Conservation (phyloP, 2,888 invertebrate species). For the Corythucha ciliata region DNA sequence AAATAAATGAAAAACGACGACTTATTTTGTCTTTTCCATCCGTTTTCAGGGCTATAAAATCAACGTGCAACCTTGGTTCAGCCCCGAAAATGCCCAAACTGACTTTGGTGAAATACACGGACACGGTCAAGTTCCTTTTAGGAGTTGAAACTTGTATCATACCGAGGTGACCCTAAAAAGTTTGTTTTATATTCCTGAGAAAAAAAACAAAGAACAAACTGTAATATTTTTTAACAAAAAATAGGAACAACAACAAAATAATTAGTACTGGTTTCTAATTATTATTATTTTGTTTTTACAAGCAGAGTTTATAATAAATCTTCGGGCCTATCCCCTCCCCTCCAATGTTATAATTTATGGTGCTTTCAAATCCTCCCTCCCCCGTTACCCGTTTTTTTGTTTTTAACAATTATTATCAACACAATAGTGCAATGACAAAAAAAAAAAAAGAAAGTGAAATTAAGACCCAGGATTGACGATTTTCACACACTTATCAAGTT, state of each 20-base stretch:
- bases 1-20: constrained; percentile 39
- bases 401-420: no score
- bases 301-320: constrained; percentile 5
- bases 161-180: constrained; percentile 49
- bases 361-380: no score
- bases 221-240: constrained; percentile 4
- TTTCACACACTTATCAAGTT: no score
- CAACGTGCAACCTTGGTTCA: constrained; percentile 17
- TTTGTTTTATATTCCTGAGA: not conserved
- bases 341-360: no score
- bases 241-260: not conserved
- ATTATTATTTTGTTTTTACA: constrained; percentile 11
- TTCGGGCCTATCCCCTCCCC: no score
- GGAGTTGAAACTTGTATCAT: constrained; percentile 69
- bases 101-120: constrained; percentile 72
- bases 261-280: constrained; percentile 6
- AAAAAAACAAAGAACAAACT: not conserved
- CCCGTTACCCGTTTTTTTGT: no score
- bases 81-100: constrained; percentile 65
- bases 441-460: no score
- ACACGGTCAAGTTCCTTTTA: constrained; percentile 68
- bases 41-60: constrained; percentile 17
- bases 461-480: no score
- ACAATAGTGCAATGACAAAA: no score
- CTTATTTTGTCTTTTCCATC: not conserved